Percentiles rank a stretch among this genome's conserved stretches.
Conservation (phyloP, 2,888 invertebrate genomes). For the Oxyteleia sp. region DNA sequence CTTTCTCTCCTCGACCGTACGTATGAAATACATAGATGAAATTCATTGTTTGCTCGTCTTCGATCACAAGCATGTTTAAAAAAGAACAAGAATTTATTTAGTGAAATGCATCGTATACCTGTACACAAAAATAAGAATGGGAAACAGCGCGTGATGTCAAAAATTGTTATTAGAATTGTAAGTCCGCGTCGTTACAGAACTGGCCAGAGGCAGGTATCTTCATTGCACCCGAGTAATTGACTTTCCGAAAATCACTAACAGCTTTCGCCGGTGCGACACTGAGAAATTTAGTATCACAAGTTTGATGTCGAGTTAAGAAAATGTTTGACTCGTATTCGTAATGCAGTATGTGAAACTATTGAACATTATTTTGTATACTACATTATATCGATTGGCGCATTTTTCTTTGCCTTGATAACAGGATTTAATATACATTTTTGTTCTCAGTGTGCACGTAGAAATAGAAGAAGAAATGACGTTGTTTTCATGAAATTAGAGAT, state of each 20-base stretch:
- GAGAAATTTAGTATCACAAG: not conserved
- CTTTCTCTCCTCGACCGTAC: conserved; percentile 21
- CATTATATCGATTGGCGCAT: too few relatives aligned
- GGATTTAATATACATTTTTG: too few relatives aligned
- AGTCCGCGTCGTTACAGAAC: conserved; percentile 86
- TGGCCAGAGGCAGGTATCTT: conserved; percentile 88
- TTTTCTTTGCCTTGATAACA: too few relatives aligned
- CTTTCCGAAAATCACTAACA: conserved; percentile 77
- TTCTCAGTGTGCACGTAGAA: too few relatives aligned
- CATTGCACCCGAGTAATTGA: conserved; percentile 78
- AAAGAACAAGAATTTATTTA: conserved; percentile 12
- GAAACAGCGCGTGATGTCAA: conserved; percentile 81
- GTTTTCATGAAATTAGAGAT: too few relatives aligned
- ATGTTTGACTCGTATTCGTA: not conserved
- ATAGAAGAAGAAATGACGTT: too few relatives aligned
- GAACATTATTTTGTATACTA: too few relatives aligned
- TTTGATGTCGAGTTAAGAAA: not conserved
- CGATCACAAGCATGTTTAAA: conserved; percentile 39
- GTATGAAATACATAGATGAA: not conserved
- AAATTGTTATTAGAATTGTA: conserved; percentile 82
- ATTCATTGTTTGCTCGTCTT: conserved; percentile 30
- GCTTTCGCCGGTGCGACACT: conserved; percentile 30
- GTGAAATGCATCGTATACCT: conserved; percentile 14
- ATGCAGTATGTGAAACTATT: not conserved
- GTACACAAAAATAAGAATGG: conserved; percentile 24